Conservation (phyloP, 2,888 invertebrate genomes). For the Tetranychus piercei region DNA sequence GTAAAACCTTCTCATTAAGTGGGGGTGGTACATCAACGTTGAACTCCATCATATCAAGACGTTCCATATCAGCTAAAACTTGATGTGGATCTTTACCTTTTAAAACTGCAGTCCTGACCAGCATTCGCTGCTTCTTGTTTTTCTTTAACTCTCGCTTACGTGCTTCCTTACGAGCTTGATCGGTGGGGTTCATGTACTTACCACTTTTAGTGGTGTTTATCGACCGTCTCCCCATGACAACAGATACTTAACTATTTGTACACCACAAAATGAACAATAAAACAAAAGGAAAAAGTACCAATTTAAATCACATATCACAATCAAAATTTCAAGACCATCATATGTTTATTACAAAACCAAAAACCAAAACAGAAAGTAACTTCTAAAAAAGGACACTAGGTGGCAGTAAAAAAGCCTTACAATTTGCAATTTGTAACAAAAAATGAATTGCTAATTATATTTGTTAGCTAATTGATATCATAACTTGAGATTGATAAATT, state of each 20-base stretch:
- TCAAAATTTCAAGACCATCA: too few species aligned
- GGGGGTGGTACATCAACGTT: slow-evolving; percentile 85
- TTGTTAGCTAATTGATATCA: too few species aligned
- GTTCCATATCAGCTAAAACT: slow-evolving; percentile 82
- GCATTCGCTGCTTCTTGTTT: slow-evolving; percentile 87
- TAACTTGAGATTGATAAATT: too few species aligned
- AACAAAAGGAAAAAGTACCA: neutral
- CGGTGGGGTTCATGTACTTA: slow-evolving; percentile 99
- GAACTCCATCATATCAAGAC: slow-evolving; percentile 95
- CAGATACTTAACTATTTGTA: neutral
- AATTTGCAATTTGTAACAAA: too few species aligned
- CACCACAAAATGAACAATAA: neutral
- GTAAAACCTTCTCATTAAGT: slow-evolving; percentile 82
- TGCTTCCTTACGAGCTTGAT: slow-evolving; percentile 96
- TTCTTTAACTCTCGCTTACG: slow-evolving; percentile 87
- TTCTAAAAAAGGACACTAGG: too few species aligned
- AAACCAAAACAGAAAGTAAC: too few species aligned
- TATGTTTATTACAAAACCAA: too few species aligned
- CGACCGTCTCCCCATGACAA: slow-evolving; percentile 72
- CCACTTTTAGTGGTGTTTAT: slow-evolving; percentile 99
- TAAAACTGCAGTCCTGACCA: slow-evolving; percentile 84
- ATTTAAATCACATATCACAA: neutral
- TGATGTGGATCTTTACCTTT: slow-evolving; percentile 95
- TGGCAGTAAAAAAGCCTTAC: too few species aligned
- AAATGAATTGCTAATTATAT: too few species aligned